Conservation (phyloP, 2,888 invertebrate genomes). For the Polymixis lichenea region DNA sequence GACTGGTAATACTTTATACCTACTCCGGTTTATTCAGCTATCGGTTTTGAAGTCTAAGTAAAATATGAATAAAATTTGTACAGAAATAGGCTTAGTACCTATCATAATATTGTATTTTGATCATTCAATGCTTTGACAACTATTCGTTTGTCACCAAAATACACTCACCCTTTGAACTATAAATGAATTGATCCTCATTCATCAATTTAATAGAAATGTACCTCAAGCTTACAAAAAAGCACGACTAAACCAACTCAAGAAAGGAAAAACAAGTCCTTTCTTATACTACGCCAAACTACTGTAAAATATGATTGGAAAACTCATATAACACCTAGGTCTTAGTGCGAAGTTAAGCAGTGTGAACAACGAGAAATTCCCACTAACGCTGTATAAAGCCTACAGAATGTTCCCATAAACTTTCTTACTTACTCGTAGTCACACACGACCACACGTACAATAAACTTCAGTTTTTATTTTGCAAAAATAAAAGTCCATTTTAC, state of each 20-base stretch:
- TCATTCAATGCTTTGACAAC: slow-evolving; percentile 10
- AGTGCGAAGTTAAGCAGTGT: slow-evolving; percentile 47
- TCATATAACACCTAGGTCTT: slow-evolving; percentile 50
- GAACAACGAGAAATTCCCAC: slow-evolving; percentile 58
- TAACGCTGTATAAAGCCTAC: slow-evolving; percentile 55
- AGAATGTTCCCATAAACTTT: slow-evolving; percentile 63
- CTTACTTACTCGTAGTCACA: slow-evolving; percentile 54
- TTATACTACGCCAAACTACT: slow-evolving; percentile 5
- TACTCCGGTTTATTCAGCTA: neutral
- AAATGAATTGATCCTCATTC: neutral
- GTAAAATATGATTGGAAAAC: slow-evolving; percentile 55
- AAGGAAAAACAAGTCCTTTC: slow-evolving; percentile 8
- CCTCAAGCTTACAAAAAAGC: too few species aligned
- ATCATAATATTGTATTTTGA: neutral
- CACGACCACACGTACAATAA: slow-evolving; percentile 50
- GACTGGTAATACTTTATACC: neutral
- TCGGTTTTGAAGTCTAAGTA: neutral
- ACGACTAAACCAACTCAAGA: neutral
- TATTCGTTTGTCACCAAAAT: slow-evolving; percentile 3
- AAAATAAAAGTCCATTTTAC: slow-evolving; percentile 55
- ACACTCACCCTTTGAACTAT: neutral
- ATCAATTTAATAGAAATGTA: neutral
- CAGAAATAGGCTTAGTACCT: neutral
- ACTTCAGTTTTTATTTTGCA: slow-evolving; percentile 53
- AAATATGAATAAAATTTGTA: neutral